Evolutionary conservation across 2,797 vertebrate genomes (phyloP), one percentile per base, ranked within the genome.

Genomic region (Apogon hyalosoma): DNA sequence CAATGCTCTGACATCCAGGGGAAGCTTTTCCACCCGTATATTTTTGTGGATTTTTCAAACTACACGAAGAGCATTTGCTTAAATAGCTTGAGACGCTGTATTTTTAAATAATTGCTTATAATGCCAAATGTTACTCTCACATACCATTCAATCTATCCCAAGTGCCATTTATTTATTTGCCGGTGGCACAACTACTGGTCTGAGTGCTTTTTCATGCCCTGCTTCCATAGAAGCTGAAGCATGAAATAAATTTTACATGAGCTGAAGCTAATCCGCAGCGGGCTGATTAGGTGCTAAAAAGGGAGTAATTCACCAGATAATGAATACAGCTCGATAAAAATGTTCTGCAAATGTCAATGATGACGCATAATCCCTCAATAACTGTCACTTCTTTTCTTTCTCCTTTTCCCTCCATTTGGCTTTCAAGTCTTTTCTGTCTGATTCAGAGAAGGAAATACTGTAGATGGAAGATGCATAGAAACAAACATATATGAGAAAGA

Each of bases 221-320:
- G 63, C 80, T 86, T 85, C 72, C 73, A 69, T 70, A 46, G 81
- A 88, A 84, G 73, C 87, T 74, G 62, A 82, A 85, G 85, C 87
- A 86, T 85, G 79, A 87, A 86, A 92, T 91, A 84, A 56, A 91
- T 93, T 91, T 90, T 83, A 67, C 82, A 87, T 86, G 84, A 90
- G 84, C 77, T 68, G 75, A 84, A 80, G 74, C 84, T 90, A 90
- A 92, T 90, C 87, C 41, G 11, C 47, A 2, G 67, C 58, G 9
- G 81, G 68, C 84, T 92, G 88, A 93, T 93, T 91, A 90, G 86
- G 75, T 87, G 79, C 90, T 92, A 88, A 93, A 93, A 91, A 80
- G 70, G 73, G 84, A 87, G 68, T 89, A 88, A 93, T 91, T 93
- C 83, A 78, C 73, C 82, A 77, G 65, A 90, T 90, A 93, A 94